These are phyloP conservation scores for Aurelia sp. DNA, from an alignment of 30 jellyfish, hydroid and myxozoan genomes.

Conservation along the genomic window DNA sequence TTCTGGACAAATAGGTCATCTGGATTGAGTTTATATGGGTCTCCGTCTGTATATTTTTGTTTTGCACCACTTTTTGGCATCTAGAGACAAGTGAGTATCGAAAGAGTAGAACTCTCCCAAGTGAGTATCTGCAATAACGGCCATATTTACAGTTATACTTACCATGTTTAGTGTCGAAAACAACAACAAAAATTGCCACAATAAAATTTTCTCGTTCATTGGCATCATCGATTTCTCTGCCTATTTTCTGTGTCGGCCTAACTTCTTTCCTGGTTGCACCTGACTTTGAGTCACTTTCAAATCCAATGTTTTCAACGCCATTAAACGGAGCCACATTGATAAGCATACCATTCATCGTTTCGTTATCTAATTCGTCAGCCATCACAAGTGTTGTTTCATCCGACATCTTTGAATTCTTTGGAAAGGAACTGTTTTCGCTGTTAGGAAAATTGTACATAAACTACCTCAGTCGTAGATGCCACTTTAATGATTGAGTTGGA, in stretches of 20 bases:
- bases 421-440: neutral
- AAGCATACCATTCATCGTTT: slow-evolving; percentile 28
- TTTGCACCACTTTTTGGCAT: no score
- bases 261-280: neutral
- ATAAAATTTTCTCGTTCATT: slow-evolving; percentile 54
- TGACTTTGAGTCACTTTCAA: slow-evolving; percentile 21
- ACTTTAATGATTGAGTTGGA: no score
- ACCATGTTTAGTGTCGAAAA: slow-evolving; percentile 92
- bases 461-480: no score
- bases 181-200: slow-evolving; percentile 89
- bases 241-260: neutral
- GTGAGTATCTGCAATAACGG: neutral
- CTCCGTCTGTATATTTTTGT: no score
- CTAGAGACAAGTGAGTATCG: no score
- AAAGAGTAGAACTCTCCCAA: no score
- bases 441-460: no score
- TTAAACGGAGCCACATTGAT: slow-evolving; percentile 52
- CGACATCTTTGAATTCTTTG: slow-evolving; percentile 59
- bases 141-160: neutral
- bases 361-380: slow-evolving; percentile 30
- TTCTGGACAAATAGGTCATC: no score
- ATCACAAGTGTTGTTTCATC: slow-evolving; percentile 54
- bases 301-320: slow-evolving; percentile 62
- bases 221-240: neutral
- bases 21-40: no score